Evolutionary conservation across 2,113 vertebrate species (phyloP), one percentile per base, ranked within the genome.

Genomic region (Sapajus apella): DNA sequence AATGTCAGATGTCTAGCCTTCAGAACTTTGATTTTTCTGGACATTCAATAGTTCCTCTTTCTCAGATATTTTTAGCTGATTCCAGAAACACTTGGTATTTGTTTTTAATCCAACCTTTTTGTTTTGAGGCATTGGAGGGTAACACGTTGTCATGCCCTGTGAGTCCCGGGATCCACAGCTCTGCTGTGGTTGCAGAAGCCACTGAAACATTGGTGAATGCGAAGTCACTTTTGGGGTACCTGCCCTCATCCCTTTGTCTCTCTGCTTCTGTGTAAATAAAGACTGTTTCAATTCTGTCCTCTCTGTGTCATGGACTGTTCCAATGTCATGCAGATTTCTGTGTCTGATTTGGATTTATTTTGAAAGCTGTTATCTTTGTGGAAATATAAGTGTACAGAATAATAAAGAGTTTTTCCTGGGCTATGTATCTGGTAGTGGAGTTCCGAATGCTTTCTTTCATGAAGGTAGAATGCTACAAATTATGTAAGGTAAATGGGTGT

Each of bases 321-420:
- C 84, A 91, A 76, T 95, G 97, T 92, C 97, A 87, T 95, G 97
- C 97, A 35, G 47, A 56, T 73, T 30, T 98, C 97, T 96, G 75
- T 95, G 94, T 94, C 66, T 98, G 97, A 97, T 98, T 98, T 98
- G 98, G 97, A 68, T 96, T 97, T 95, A 58, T 90, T 97, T 97
- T 96, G 96, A 97, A 97, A 97, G 70, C 95, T 96, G 85, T 98
- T 84, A 70, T 97, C 90, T 97, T 98, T 98, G 97, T 98, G 98
- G 98, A 98, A 98, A 98, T 96, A 87, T 84, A 80, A 87, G 45
- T 95, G 87, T 93, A 72, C 87, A 95, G 82, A 95, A 91, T 90
- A 98, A 96, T 97, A 98, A 98, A 98, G 27, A 95, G 32, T 96
- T 66, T 94, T 97, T 98, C 98, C 95, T 97, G 98, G 98, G 98